Base-by-base conservation (phyloP, 2,113 vertebrate species). In the Ceyx melanurus region DNA sequence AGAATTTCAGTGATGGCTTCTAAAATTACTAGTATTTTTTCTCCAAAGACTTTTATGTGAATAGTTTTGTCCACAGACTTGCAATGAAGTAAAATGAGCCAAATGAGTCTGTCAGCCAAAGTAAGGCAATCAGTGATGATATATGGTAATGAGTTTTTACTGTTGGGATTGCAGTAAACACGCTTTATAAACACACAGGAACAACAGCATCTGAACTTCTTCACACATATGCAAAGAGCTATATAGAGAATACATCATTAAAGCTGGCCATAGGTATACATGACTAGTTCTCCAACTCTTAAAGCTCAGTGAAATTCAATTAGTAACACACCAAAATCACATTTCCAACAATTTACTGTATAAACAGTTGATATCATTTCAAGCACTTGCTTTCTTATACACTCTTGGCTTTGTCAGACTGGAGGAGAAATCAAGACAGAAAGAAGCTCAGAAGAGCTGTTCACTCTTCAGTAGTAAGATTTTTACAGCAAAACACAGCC, bases 351-450 rank as follows among this genome's bases (percentile, higher is more conserved):
- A 93, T 86, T 71, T 95, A 71, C 71, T 73, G 31, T 25, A 64
- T 62, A 89, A 95, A 94, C 74, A 77, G 57, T 83, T 92, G 68
- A 82, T 43, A 78, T 68, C 64, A 68, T 72, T 85, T 77, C 62
- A 90, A 86, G 53, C 66, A 85, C 83, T 78, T 42, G 8, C 66
- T 95, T 88, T 86, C 70, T 67, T 74, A n/a, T 37, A 40, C 11
- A 31, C 17, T 26, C 53, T 45, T 8, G 15, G 28, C 18, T 68
- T 45, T 77, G 64, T 58, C 65, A 67, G 66, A 60, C 11, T 16
- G 42, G 18, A 56, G n/a, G 16, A 84, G 43, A 88, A 86, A 58
- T 25, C 0, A 0, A 93, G 22, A 35, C 2, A 15, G 58, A 79
- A 94, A 18, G 33, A n/a, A 83, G 23, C 48, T 61, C 43, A 40